Base-by-base conservation (phyloP, 1,140 invertebrate species). In the Lepidurus arcticus region DNA sequence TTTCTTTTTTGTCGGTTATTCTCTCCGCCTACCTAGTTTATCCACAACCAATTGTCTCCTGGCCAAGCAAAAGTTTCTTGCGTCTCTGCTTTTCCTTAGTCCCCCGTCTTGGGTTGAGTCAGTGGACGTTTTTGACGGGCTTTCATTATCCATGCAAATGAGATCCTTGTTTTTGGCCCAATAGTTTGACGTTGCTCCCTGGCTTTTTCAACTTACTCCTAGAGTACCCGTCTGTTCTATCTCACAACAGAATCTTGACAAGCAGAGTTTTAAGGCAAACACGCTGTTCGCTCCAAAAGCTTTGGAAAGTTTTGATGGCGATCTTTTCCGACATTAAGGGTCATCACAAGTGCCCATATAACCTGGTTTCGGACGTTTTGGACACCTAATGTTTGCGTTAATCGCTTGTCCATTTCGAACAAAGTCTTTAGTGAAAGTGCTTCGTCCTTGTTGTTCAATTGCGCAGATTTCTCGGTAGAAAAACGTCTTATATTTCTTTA, bases 131-230 rank as follows among this genome's bases (percentile, higher is more conserved):
- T 65, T 21, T 65, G 53, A 65, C 53, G 53, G 53, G 53, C 53
- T 65, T 65, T 7, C 53, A 21, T 65, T 65, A 65, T 65, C 53
- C 16, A 65, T 65, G 53, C 53, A 65, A 65, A 65, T 65, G 53
- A 65, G 21, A 21, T 13, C 53, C 53, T 65, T 65, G 53, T 65
- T 65, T 65, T 65, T 13, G 53, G 21, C 21, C 53, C 53, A 65
- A 65, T 65, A 21, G 21, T 65, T 65, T 65, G 16, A 65, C 16
- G 53, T 65, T 21, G 8, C 53, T 65, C 53, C 21, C 53, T 9
- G 34, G 34, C 34, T 34, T 34, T 34, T 34, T 34, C 34, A 34
- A 34, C 34, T 3, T 34, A 34, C 34, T 34, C 34, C 34, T 3
- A 34, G 34, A 34, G 34, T 34, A 34, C 34, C 34, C 34, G 3